A percentile compares a stretch with the other conserved stretches of the same genome.
Conservation (phyloP, 1,140 invertebrate genomes). For the Nymphalis io region DNA sequence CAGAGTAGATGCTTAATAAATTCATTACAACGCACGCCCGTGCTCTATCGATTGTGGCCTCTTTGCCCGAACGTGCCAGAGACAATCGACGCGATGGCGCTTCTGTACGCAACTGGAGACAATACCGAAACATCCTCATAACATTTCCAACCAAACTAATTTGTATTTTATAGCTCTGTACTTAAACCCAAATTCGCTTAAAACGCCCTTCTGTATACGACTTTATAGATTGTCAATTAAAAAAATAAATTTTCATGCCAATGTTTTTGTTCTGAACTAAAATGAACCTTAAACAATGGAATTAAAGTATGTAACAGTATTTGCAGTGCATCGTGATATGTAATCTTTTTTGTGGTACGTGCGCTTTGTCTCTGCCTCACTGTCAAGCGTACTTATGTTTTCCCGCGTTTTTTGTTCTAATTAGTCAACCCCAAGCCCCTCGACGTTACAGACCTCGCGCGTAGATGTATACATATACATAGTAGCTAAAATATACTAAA, state of each 20-base stretch:
- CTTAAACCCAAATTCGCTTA: slow-evolving; percentile 35
- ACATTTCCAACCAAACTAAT: slow-evolving; percentile 23
- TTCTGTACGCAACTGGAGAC: slow-evolving; percentile 69
- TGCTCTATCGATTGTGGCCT: slow-evolving; percentile 80
- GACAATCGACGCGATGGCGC: slow-evolving; percentile 77
- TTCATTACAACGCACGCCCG: slow-evolving; percentile 79
- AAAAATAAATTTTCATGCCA: slow-evolving; percentile 71
- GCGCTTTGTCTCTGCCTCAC: slow-evolving; percentile 78
- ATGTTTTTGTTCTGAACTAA: slow-evolving; percentile 43
- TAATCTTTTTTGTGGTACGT: slow-evolving; percentile 54
- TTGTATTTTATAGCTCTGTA: slow-evolving; percentile 20
- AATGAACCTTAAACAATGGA: slow-evolving; percentile 41
- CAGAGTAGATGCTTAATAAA: slow-evolving; percentile 72
- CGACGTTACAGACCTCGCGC: slow-evolving; percentile 62
- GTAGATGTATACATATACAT: slow-evolving; percentile 18
- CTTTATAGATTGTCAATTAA: slow-evolving; percentile 46
- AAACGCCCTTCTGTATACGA: slow-evolving; percentile 17
- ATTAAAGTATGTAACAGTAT: slow-evolving; percentile 28
- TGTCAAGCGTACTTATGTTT: slow-evolving; percentile 80
- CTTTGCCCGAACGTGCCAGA: slow-evolving; percentile 75
- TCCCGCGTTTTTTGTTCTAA: slow-evolving; percentile 80
- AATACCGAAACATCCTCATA: slow-evolving; percentile 42
- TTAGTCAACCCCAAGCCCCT: slow-evolving; percentile 73
- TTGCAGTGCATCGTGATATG: slow-evolving; percentile 36
- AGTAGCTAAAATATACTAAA: slow-evolving; percentile 22